Evolutionary conservation across 2,113 vertebrate species (phyloP), one percentile per base, ranked within the genome.

Genomic region (Chloebia gouldiae): DNA sequence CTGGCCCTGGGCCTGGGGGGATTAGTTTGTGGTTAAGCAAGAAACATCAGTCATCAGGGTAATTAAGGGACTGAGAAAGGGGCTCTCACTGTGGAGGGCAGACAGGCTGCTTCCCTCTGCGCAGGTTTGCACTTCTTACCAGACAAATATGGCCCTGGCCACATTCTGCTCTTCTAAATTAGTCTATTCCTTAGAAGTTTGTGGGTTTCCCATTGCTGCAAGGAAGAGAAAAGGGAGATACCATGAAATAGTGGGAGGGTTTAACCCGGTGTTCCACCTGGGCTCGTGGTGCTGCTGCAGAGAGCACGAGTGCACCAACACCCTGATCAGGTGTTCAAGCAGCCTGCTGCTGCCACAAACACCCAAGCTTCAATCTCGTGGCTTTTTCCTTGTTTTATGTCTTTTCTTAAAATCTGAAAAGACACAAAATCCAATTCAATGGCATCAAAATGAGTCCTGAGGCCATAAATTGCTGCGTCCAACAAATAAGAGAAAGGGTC

Each of bases 261-360:
- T 63, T 54, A 35, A 63, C 21, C 54, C 0, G 0, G 0, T 13
- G 15, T 13, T 47, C 81, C 33, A 44, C 61, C 44, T n/a, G 44
- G 49, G 37, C n/a, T 79, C 11, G 1, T 4, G 21, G 35, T 40
- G 35, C 60, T 88, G 71, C 17, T 76, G 54, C 27, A 53, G 49
- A 40, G 39, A 28, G 15, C 4, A 5, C 0, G 1, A 59, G n/a
- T 50, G 14, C 35, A 21, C 30, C 42, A 30, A 17, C 18, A n/a
- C 44, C 30, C 22, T 80, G 39, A 77, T 31, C 47, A 4, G 51
- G 21, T 18, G 16, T 37, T 37, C 63, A 25, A 49, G 66, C 35
- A 70, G 22, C 17, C 33, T 73, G 28, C 56, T 81, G 63, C 75
- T 92, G 39, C 53, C 21, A 4, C 23, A 8, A 53, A 7, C 23